These are phyloP conservation scores for Harpagifer antarcticus DNA, from an alignment of 2,797 vertebrate species.

Conservation along the genomic window DNA sequence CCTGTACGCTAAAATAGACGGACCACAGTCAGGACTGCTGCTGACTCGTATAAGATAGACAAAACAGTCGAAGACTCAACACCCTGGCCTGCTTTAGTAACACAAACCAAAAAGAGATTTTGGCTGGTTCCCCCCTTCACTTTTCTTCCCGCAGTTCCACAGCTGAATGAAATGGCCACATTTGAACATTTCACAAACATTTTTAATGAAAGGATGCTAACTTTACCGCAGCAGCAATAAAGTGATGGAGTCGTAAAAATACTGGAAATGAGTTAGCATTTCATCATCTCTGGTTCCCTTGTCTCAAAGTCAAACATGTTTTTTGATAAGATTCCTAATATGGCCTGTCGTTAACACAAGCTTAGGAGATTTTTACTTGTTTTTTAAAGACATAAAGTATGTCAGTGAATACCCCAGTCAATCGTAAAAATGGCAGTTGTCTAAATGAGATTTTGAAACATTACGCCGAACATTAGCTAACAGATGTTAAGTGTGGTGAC, in stretches of 20 bases:
- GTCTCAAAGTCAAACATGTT: too few relatives aligned
- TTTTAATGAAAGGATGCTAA: not conserved
- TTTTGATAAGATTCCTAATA: too few relatives aligned
- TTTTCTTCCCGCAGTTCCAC: not conserved
- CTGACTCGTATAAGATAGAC: slow-evolving; percentile 18
- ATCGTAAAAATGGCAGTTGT: too few relatives aligned
- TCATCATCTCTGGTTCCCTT: too few relatives aligned
- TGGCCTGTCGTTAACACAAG: too few relatives aligned
- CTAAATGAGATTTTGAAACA: too few relatives aligned
- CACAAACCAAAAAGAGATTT: not conserved
- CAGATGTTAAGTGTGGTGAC: too few relatives aligned
- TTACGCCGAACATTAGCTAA: too few relatives aligned
- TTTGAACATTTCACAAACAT: not conserved
- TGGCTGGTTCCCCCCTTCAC: not conserved
- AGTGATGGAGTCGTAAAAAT: not conserved
- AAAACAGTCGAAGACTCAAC: not conserved
- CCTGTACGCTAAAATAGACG: not conserved
- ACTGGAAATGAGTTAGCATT: too few relatives aligned
- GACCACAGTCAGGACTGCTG: not conserved
- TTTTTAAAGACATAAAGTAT: too few relatives aligned
- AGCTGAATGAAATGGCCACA: not conserved
- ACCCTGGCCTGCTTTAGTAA: not conserved
- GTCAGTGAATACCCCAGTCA: too few relatives aligned
- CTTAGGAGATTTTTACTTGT: too few relatives aligned
- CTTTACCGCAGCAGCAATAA: not conserved